These are phyloP conservation scores for Phrixothrix hirtus DNA, from an alignment of 2,888 invertebrate genomes.

Conservation along the genomic window DNA sequence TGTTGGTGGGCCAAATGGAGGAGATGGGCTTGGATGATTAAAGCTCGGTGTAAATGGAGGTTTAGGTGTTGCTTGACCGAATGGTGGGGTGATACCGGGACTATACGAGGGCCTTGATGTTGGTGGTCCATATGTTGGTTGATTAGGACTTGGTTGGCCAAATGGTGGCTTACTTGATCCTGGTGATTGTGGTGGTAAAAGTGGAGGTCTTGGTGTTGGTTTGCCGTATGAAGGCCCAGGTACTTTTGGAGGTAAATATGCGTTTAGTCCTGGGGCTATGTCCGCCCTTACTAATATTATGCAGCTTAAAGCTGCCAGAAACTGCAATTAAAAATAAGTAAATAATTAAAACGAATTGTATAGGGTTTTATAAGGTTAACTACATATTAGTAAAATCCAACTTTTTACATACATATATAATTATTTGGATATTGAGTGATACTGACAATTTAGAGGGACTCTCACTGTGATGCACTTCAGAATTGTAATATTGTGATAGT, in stretches of 20 bases:
- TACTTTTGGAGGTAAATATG: slow-evolving; percentile 74
- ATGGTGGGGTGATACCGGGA: not conserved
- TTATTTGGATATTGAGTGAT: not conserved
- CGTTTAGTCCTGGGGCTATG: slow-evolving; percentile 68
- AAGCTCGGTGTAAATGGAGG: not conserved
- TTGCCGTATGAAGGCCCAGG: slow-evolving; percentile 73
- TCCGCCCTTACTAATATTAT: slow-evolving; percentile 57
- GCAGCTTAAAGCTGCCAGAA: slow-evolving; percentile 58
- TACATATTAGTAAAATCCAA: too few species aligned
- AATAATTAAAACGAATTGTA: not conserved
- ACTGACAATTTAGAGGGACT: too few species aligned
- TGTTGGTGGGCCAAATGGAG: slow-evolving; percentile 18
- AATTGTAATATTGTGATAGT: too few species aligned
- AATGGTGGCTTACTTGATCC: not conserved
- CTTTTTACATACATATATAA: not conserved
- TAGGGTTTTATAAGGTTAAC: too few species aligned
- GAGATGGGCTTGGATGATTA: not conserved
- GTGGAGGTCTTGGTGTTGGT: slow-evolving; percentile 62
- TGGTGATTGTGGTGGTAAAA: slow-evolving; percentile 36
- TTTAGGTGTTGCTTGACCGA: not conserved
- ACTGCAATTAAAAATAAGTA: slow-evolving; percentile 55
- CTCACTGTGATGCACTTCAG: too few species aligned
- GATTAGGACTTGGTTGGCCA: slow-evolving; percentile 7
- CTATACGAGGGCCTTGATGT: not conserved
- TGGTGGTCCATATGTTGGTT: slow-evolving; percentile 20